Evolutionary conservation across 2,113 vertebrate genomes (phyloP).

Genomic region (Microcebus griseorufus): DNA sequence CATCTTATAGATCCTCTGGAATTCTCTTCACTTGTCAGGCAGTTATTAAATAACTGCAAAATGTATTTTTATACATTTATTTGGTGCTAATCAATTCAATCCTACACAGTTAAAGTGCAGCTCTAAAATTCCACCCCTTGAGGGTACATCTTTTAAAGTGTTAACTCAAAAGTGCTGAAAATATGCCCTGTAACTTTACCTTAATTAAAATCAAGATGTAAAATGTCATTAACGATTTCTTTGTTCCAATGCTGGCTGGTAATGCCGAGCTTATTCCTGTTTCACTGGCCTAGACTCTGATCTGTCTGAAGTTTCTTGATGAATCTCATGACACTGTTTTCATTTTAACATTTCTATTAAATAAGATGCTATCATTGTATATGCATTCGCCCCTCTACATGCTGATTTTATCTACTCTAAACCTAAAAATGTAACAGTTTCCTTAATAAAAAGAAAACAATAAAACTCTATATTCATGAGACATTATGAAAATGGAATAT

Average conservation of each 20-base stretch:
- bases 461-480: not conserved
- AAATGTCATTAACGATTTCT: not conserved
- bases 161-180: constrained; percentile 30
- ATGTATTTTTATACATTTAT: not conserved
- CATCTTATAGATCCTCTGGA: not conserved
- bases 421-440: not conserved
- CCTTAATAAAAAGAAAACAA: not conserved
- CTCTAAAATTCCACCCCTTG: not conserved
- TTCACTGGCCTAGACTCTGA: not conserved
- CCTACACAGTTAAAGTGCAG: not conserved
- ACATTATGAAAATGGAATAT: not conserved
- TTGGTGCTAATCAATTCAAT: not conserved
- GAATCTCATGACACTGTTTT: not conserved
- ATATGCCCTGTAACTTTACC: not conserved
- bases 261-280: not conserved
- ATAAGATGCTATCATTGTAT: not conserved
- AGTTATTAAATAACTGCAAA: not conserved
- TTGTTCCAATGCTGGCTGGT: not conserved
- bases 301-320: not conserved
- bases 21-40: not conserved
- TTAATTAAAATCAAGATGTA: not conserved
- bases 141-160: not conserved
- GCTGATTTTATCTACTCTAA: not conserved
- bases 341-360: constrained; percentile 37
- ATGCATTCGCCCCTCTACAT: not conserved